Conservation (phyloP, 2,113 vertebrate genomes). For the Natator depressus region DNA sequence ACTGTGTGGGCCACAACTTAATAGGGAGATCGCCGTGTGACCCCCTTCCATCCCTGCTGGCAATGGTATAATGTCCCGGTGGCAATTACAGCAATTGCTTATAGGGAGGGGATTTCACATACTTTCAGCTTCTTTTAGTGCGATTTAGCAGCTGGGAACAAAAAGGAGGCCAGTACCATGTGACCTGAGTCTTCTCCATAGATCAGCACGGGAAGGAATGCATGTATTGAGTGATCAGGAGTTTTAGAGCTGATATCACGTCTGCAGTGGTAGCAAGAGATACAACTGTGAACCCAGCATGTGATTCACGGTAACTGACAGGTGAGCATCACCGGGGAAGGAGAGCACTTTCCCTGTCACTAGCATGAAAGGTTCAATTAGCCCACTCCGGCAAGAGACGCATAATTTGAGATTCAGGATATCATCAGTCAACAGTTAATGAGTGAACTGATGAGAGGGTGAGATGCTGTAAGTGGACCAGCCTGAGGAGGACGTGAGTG, state of each 20-base stretch:
- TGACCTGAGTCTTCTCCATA: rapidly evolving
- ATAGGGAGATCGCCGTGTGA: neutral
- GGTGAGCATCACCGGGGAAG: slow-evolving; percentile 27
- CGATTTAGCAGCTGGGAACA: neutral
- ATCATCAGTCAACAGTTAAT: slow-evolving; percentile 73
- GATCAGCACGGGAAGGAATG: neutral
- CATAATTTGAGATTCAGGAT: slow-evolving; percentile 73
- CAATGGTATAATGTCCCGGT: neutral
- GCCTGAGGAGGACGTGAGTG: slow-evolving; percentile 69
- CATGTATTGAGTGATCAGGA: neutral
- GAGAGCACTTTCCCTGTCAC: slow-evolving; percentile 39
- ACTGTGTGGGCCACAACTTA: neutral
- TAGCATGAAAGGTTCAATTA: slow-evolving; percentile 72
- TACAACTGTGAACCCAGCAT: rapidly evolving
- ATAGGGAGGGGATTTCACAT: neutral
- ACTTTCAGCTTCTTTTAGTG: neutral
- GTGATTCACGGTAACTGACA: rapidly evolving
- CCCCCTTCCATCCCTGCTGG: neutral
- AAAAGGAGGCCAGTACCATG: neutral
- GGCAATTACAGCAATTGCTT: neutral
- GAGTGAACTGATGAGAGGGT: slow-evolving; percentile 69
- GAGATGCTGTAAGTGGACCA: slow-evolving; percentile 62
- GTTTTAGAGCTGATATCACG: neutral
- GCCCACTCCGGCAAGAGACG: slow-evolving; percentile 44
- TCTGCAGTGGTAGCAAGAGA: neutral